Base-by-base conservation (phyloP, 2,113 vertebrate species). In the Triplophysa siluroides region DNA sequence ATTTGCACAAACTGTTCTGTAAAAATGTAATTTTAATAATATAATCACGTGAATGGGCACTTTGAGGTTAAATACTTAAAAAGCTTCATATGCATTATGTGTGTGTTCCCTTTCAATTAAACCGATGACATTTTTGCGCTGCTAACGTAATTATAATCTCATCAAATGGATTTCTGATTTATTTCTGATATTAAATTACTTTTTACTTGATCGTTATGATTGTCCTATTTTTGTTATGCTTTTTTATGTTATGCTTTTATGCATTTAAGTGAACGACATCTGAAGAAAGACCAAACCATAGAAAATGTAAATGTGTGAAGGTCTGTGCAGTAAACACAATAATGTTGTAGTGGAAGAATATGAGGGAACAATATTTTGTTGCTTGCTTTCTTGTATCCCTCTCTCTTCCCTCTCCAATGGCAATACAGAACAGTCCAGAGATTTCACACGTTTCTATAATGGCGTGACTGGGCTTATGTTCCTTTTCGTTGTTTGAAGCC, bases 401-500 rank as follows among this genome's bases (percentile, higher is more conserved):
- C 23, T 52, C 50, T 64, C 74, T 64, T 65, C 18, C 61, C 19
- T 63, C 23, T 50, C 65, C 1, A 18, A 50, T 64, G 16, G 23
- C 74, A 76, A 52, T 76, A 7, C 61, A 65, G 61, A 21, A 52
- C 12, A 24, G 61, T 65, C 45, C 45, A 76, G 45, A 76, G 74
- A 65, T 63, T 29, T 63, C 60, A 76, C 61, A 64, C 12, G 16
- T 23, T 65, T 65, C 29, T 11, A 47, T 33, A 76, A 76, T 65
- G 26, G 18, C 29, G 62, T 6, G 19, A 64, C 24, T 33, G 24
- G 74, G 26, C 45, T 76, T 47, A 23, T 8, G 12, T 65, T 65
- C 13, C 64, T 21, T 33, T 76, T 76, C 33, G 18, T 76, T 52
- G 14, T 65, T 52, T 76, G 23, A 75, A 76, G 74, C 33, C 41